phyloP scores from a whole-genome alignment of 1,140 invertebrate genomes.

The Polypedilum pembai region DNA sequence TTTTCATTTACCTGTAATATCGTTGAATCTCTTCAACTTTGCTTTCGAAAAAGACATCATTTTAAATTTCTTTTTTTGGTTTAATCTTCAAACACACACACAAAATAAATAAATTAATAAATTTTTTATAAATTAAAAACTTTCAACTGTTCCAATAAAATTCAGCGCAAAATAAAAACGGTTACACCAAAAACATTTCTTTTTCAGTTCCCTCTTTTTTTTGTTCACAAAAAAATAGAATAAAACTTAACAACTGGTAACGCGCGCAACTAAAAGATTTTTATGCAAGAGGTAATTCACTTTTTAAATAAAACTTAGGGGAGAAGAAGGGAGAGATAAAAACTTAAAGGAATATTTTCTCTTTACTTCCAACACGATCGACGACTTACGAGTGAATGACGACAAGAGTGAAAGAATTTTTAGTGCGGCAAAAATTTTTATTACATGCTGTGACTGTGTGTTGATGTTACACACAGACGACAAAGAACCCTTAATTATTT shows the following conservation, averaged over 20 bases:
- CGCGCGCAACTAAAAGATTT: neutral
- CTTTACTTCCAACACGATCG: constrained; percentile 15
- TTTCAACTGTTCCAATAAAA: neutral
- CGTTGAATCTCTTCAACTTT: constrained; percentile 23
- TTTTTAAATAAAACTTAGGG: neutral
- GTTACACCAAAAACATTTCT: constrained; percentile 24
- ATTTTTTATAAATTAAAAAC: neutral
- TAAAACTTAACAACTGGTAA: constrained; percentile 24
- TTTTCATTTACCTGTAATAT: constrained; percentile 22
- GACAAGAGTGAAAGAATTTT: neutral
- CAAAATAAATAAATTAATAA: neutral
- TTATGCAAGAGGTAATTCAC: neutral
- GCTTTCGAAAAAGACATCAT: constrained; percentile 25
- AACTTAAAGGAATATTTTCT: neutral
- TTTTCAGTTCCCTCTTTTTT: neutral
- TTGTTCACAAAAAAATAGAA: neutral
- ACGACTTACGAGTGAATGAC: constrained; percentile 20
- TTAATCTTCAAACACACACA: neutral
- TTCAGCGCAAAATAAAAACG: neutral
- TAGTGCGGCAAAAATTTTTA: neutral
- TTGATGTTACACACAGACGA: neutral
- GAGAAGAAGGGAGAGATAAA: neutral
- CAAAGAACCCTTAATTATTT: constrained; percentile 25
- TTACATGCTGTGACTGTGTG: neutral
- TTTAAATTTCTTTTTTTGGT: neutral